Evolutionary conservation across 2,797 vertebrate genomes (phyloP).

Genomic region (Parotocinclus haroldoi): DNA sequence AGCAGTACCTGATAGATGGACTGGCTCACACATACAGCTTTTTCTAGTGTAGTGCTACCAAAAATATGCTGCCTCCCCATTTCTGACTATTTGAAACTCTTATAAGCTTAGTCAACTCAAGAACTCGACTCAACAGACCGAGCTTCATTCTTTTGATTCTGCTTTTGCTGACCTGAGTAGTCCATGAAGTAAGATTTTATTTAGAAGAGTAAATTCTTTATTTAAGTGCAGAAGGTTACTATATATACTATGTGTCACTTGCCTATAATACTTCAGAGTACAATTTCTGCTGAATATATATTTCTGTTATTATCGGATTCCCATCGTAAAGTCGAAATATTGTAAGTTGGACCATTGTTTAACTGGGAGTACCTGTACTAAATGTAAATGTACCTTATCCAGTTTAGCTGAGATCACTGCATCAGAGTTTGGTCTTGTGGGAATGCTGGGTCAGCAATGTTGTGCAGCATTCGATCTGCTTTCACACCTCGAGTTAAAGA

Average conservation of each 20-base stretch:
- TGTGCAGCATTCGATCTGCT: slow-evolving; percentile 24
- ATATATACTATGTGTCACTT: too few species aligned
- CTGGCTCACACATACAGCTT: slow-evolving; percentile 25
- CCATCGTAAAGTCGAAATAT: too few species aligned
- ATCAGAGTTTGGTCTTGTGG: slow-evolving; percentile 17
- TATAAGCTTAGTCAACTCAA: too few species aligned
- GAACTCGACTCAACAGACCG: not conserved
- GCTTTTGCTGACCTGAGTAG: slow-evolving; percentile 15
- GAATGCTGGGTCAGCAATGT: slow-evolving; percentile 18
- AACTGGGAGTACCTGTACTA: too few species aligned
- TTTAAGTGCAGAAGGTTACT: too few species aligned
- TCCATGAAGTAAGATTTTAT: not conserved
- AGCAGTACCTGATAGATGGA: slow-evolving; percentile 38
- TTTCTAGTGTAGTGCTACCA: slow-evolving; percentile 32
- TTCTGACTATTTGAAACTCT: too few species aligned
- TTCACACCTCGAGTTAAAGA: slow-evolving; percentile 29
- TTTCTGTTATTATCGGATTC: too few species aligned
- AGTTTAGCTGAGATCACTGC: slow-evolving; percentile 30
- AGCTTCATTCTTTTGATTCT: slow-evolving; percentile 24
- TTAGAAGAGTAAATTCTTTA: too few species aligned
- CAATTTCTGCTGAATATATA: too few species aligned
- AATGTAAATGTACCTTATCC: not conserved
- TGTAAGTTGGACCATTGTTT: not conserved
- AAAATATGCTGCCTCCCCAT: too few species aligned
- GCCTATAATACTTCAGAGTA: too few species aligned